Base-by-base conservation (phyloP, 1,140 invertebrate genomes). In the Zelostemma sp. region DNA sequence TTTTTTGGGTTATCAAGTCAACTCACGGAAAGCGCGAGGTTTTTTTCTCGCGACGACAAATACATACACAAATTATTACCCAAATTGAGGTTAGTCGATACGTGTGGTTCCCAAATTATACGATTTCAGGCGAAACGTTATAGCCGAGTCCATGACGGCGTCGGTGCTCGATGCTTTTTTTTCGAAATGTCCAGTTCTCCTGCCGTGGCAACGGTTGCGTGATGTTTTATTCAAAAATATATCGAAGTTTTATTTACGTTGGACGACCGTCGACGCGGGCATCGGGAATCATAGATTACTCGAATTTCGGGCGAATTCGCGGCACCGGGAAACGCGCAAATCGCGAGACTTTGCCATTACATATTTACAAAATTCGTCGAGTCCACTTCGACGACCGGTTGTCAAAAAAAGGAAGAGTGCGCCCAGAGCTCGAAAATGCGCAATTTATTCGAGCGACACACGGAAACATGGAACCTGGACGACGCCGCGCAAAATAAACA, bases 131-230 rank as follows among this genome's bases (percentile, higher is more conserved):
- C 18, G 48, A n/a, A 35, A 8, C 18, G 31, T 46, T 58, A 68
- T 68, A 45, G 64, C 57, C 57, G 49, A 61, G 64, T 12, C 35
- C 35, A n/a, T 38, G 9, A n/a, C 9, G 35, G 2, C 9, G 14
- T 11, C 9, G 2, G 11, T 1, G 9, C 14, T 38, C 35, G 9
- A 11, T 38, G 9, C 35, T n/a, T n/a, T n/a, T 60, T 67, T 67
- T 59, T 56, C 56, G 50, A 67, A 67, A 67, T 56, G 64, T 67
- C 56, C 51, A 67, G 59, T 53, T 57, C 50, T 50, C 56, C 50
- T 66, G 12, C 46, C 47, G 41, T 46, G 18, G 17, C 3, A 1
- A 17, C 38, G 55, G 21, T 21, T 40, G 5, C 28, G 11, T 31
- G 28, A 6, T 31, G 5, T 31, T 31, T 31, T 31, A 6, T 6